A percentile compares a stretch with the other conserved stretches of the same genome.
Conservation (phyloP, 2,113 vertebrate species). For the Plecotus auritus region DNA sequence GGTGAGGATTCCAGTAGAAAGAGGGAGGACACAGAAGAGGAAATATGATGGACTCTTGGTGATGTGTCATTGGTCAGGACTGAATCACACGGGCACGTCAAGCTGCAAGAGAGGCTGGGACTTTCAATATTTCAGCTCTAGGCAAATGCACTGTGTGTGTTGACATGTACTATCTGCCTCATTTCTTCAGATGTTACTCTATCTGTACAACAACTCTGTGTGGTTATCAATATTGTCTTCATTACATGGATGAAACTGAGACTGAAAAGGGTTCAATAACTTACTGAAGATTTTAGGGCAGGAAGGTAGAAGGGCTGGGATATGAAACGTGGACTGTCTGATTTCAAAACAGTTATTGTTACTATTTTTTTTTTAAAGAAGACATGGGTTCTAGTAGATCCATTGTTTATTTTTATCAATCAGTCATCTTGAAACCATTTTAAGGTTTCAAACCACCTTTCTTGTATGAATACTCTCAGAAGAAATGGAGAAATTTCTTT, state of each 20-base stretch:
- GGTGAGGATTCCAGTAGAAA: not conserved
- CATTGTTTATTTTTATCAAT: not conserved
- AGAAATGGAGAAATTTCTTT: not conserved
- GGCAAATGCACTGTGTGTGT: accelerated
- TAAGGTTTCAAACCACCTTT: not conserved
- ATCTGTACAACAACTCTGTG: not conserved
- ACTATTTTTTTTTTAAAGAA: not conserved
- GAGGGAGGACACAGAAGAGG: not conserved
- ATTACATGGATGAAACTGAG: not conserved
- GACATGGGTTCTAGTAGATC: not conserved
- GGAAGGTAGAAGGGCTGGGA: not conserved
- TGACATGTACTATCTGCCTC: not conserved
- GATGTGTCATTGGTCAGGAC: not conserved
- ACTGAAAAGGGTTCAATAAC: not conserved
- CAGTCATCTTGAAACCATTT: not conserved
- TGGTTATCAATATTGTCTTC: not conserved
- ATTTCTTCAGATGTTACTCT: not conserved
- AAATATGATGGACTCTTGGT: not conserved
- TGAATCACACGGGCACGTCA: not conserved
- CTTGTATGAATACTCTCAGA: not conserved
- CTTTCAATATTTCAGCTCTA: not conserved
- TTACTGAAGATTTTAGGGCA: not conserved
- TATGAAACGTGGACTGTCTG: not conserved
- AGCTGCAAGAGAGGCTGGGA: not conserved
- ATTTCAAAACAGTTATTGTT: not conserved